Percentiles rank a stretch among this genome's conserved stretches.
phyloP scores from a whole-genome alignment of 2,888 invertebrate species.

The Sialis lutaria region DNA sequence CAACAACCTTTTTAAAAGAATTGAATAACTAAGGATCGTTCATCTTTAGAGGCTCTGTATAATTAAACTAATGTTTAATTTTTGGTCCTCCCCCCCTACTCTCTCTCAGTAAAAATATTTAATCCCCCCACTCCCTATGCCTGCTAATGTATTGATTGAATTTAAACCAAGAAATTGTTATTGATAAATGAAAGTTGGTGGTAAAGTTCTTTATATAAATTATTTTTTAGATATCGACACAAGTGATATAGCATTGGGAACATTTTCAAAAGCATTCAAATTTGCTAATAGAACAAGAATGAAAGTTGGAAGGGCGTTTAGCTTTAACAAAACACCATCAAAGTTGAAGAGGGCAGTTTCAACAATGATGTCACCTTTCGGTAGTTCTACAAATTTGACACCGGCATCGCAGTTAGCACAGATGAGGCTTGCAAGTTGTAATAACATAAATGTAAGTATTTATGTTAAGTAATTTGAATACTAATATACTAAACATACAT shows the following conservation, averaged over 20 bases:
- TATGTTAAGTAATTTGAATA: slow-evolving; percentile 4
- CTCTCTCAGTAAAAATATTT: too few relatives aligned
- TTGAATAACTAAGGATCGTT: too few relatives aligned
- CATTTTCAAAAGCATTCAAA: slow-evolving; percentile 81
- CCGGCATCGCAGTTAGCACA: slow-evolving; percentile 71
- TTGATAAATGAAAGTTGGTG: too few relatives aligned
- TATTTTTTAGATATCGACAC: slow-evolving; percentile 52
- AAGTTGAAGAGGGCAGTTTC: slow-evolving; percentile 88
- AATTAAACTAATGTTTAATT: too few relatives aligned
- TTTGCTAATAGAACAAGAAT: slow-evolving; percentile 68
- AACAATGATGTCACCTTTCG: slow-evolving; percentile 84
- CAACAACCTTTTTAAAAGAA: too few relatives aligned
- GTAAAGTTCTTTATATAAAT: too few relatives aligned
- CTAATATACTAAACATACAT: too few relatives aligned
- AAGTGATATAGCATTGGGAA: slow-evolving; percentile 66
- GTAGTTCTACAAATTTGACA: slow-evolving; percentile 66
- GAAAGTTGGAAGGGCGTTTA: slow-evolving; percentile 86
- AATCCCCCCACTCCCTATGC: too few relatives aligned
- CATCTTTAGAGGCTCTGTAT: too few relatives aligned
- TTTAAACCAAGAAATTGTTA: too few relatives aligned
- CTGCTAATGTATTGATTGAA: too few relatives aligned
- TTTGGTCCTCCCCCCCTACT: too few relatives aligned
- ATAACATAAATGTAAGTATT: slow-evolving; percentile 62
- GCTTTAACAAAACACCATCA: slow-evolving; percentile 89
- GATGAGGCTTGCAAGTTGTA: slow-evolving; percentile 73